Evolutionary conservation across 2,888 invertebrate species (phyloP).

Genomic region (Oscheius myriophilus): DNA sequence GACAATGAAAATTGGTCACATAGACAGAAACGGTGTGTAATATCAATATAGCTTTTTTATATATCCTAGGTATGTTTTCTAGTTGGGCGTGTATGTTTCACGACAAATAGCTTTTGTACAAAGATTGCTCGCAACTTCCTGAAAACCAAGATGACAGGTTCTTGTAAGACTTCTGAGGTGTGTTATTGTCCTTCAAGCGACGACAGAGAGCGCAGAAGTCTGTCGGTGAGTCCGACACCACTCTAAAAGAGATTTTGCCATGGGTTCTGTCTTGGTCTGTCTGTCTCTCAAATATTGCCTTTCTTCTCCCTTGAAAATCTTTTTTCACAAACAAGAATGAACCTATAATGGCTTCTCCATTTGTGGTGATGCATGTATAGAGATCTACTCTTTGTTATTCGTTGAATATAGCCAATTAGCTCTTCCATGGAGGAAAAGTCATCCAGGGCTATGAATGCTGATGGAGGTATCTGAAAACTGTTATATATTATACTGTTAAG

Average conservation of each 20-base stretch:
- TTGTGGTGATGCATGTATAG: constrained; percentile 6
- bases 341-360: constrained; percentile 13
- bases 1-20: too few species aligned
- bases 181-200: neutral
- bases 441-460: constrained; percentile 16
- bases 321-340: too few species aligned
- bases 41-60: too few species aligned
- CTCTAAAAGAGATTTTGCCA: constrained; percentile 6
- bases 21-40: too few species aligned
- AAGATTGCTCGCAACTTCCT: too few species aligned
- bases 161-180: constrained; percentile 1
- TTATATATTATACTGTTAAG: too few species aligned
- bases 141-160: constrained; percentile 13
- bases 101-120: too few species aligned
- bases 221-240: neutral
- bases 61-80: too few species aligned
- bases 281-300: too few species aligned
- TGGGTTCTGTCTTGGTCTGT: too few species aligned
- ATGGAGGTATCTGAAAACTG: constrained; percentile 10
- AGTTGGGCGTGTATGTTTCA: too few species aligned
- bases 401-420: neutral
- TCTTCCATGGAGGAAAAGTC: neutral
- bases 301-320: too few species aligned
- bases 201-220: constrained; percentile 4
- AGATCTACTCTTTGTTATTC: neutral